phyloP scores from a whole-genome alignment of 2,888 invertebrate genomes.

The Teinopalpus imperialis region DNA sequence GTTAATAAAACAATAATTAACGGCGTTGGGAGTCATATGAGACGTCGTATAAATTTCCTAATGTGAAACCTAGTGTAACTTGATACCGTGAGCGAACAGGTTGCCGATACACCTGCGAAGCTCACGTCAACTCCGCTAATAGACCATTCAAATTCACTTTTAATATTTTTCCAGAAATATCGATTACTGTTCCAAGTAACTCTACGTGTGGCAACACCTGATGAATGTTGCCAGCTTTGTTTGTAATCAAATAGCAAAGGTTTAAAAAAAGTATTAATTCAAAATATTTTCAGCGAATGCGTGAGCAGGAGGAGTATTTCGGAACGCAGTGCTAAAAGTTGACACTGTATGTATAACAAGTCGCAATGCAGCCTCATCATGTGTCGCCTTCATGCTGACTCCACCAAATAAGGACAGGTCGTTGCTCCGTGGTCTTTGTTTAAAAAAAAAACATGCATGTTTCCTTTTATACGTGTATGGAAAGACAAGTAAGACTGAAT shows the following conservation, averaged over 20 bases:
- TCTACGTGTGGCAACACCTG: background rate
- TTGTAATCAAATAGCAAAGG: too few relatives aligned
- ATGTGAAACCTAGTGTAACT: constrained; percentile 79
- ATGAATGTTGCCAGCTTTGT: too few relatives aligned
- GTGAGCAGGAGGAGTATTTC: constrained; percentile 1
- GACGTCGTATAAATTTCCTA: constrained; percentile 79
- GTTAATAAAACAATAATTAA: constrained; percentile 77
- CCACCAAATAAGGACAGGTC: constrained; percentile 74
- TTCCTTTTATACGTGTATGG: constrained; percentile 56
- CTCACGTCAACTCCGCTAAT: constrained; percentile 64
- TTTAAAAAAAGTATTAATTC: too few relatives aligned
- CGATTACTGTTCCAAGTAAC: constrained; percentile 30
- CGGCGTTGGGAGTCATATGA: constrained; percentile 72
- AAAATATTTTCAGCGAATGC: background rate
- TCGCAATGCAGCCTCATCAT: constrained; percentile 35
- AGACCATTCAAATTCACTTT: constrained; percentile 57
- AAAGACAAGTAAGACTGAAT: constrained; percentile 56
- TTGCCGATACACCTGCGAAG: constrained; percentile 65
- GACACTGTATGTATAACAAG: constrained; percentile 22
- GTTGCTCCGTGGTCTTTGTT: constrained; percentile 70
- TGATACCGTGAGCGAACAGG: constrained; percentile 66
- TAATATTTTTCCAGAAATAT: constrained; percentile 54
- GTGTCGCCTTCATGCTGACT: constrained; percentile 45
- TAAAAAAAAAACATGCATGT: constrained; percentile 63
- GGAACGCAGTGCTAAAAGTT: constrained; percentile 25